Base-by-base conservation (phyloP, 2,113 vertebrate species). In the Rana temporaria region DNA sequence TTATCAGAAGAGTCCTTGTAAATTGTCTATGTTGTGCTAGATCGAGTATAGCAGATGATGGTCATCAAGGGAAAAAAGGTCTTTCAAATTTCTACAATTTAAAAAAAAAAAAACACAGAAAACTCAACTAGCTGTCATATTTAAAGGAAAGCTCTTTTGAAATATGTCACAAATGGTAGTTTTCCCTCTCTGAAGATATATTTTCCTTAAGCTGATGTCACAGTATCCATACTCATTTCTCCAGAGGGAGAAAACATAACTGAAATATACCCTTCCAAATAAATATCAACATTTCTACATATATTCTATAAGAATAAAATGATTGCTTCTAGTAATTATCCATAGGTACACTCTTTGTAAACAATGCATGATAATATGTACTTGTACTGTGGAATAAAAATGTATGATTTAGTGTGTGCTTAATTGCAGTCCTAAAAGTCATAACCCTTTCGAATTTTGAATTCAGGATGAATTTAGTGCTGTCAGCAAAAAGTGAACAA, bases 121-220 rank as follows among this genome's bases (percentile, higher is more conserved):
- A 32, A 19, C 30, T 55, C 66, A 80, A 70, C 66, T 70, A 52
- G 55, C 66, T 80, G 78, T 81, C 78, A 81, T 38, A 72, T 48
- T 15, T 70, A 63, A 20, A 22, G 65, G n/a, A 68, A 65, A 22
- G 6, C 56, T 14, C 34, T 19, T 63, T 62, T 71, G 78, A 81
- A 81, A 71, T 57, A 60, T 81, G 78, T 81, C 67, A 81, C 55
- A 63, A 80, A 71, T 66, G 57, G 38, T 30, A 81, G 57, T 52
- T 81, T 59, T 53, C 42, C 42, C 38, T 72, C 67, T 72, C 67
- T 30, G 68, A 62, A 81, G 67, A 72, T 38, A 71, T 71, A 63
- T 53, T 81, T 81, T 81, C 78, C 68, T 30, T 81, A 81, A 81
- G 78, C 67, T 26, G 56, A 71, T 81, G 78, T 81, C 78, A 81